Percentiles rank a stretch among this genome's conserved stretches.
These are phyloP conservation scores for Rotaria socialis DNA, from an alignment of 2,888 invertebrate genomes.

Conservation along the genomic window DNA sequence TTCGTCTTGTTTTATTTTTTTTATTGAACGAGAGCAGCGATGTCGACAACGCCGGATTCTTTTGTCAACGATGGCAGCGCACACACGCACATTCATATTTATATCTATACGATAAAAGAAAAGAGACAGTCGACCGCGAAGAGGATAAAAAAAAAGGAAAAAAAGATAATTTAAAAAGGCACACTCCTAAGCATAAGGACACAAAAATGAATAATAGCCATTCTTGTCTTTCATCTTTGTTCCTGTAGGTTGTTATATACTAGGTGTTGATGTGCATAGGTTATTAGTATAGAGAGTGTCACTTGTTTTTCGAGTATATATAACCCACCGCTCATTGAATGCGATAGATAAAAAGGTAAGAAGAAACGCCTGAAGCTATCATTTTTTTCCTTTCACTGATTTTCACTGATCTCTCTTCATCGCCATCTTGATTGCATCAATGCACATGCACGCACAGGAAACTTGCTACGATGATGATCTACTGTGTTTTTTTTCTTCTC, in stretches of 20 bases:
- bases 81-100: not conserved
- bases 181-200: not conserved
- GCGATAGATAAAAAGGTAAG: constrained; percentile 13
- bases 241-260: not conserved
- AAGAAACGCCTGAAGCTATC: constrained; percentile 18
- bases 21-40: not conserved
- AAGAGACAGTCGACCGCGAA: constrained; percentile 17
- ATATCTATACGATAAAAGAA: not conserved
- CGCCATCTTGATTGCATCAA: constrained; percentile 14
- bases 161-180: constrained; percentile 29
- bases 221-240: constrained; percentile 21
- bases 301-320: constrained; percentile 1
- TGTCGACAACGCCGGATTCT: not conserved
- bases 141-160: not conserved
- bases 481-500: not conserved
- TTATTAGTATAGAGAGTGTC: not conserved
- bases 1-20: constrained; percentile 8
- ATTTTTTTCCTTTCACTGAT: not conserved
- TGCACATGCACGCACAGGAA: constrained; percentile 27
- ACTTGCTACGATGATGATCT: constrained; percentile 18
- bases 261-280: constrained; percentile 19
- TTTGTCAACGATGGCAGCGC: not conserved
- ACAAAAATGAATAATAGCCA: not conserved
- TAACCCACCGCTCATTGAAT: not conserved
- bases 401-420: not conserved